Base-by-base conservation (phyloP, 30 jellyfish, hydroid and myxozoan genomes). In the Aurelia sp. region DNA sequence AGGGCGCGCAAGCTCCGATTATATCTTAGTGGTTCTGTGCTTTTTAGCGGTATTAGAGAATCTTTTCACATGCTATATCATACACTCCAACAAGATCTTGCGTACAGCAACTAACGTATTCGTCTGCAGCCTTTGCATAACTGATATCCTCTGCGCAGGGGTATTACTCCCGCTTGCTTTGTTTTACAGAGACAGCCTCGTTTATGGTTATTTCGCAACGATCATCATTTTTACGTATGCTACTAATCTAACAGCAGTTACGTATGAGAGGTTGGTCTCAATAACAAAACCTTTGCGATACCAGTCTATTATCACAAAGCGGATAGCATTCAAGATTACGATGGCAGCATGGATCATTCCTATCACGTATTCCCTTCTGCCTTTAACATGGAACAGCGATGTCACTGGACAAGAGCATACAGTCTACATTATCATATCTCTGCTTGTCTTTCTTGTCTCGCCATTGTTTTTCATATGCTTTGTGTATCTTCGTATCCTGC, bases 391-490 rank as follows among this genome's bases (percentile, higher is more conserved):
- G 98, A 70, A 91, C 8, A 37, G 50, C 4, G 50, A 37, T 7
- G 9, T 37, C 50, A 37, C 50, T 37, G 50, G 50, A 37, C 7
- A 37, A 37, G 50, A 37, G 50, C 50, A 37, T 37, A 37, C 50
- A 55, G 55, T 91, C 23, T 91, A 78, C 87, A 52, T 84, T 35
- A 50, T 74, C 40, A 17, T 76, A 37, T 79, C 93, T 11, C 35
- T 91, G 81, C 86, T 66, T 37, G 79, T 91, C 23, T 91, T 91
- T 52, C 86, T 91, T 8, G 77, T 91, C 27, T 78, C 80, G 58
- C 98, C 98, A 58, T 64, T 91, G 66, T 67, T 91, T 17, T 89
- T 89, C 84, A 89, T 89, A n/a, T 51, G 89, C 80, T 82, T 89
- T 63, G 97, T 89, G 15, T 86, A 86, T 65, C 41, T 71, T n/a